A percentile compares a stretch with the other conserved stretches of the same genome.
Evolutionary conservation across 2,113 vertebrate species (phyloP).

Genomic region (Probosciger aterrimus): DNA sequence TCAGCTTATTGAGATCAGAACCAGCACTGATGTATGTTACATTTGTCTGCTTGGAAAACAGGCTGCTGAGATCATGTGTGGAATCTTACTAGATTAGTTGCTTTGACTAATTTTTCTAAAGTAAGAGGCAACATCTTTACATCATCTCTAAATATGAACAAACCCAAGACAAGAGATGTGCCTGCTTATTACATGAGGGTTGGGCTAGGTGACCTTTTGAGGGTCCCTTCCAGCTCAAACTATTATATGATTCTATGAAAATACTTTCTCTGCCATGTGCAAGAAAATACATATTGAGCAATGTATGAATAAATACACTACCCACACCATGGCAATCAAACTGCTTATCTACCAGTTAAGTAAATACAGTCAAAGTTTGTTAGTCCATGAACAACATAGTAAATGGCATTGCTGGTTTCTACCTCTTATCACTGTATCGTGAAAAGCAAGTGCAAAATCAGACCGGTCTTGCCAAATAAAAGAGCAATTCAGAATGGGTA

Average conservation of each 20-base stretch:
- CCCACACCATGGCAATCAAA: background rate
- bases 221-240: background rate
- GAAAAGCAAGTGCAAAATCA: background rate
- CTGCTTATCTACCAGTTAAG: background rate
- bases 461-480: background rate
- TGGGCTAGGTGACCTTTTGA: background rate
- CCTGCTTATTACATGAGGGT: background rate
- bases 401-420: background rate
- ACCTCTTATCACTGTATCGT: background rate
- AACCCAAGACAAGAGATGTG: background rate
- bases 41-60: background rate
- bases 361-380: background rate
- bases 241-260: background rate
- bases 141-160: background rate
- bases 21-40: background rate
- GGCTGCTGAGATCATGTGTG: background rate
- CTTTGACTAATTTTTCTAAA: background rate
- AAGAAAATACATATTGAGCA: background rate
- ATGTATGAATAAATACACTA: background rate
- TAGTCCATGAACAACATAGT: background rate
- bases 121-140: background rate
- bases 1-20: background rate
- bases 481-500: background rate
- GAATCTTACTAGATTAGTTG: background rate
- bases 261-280: background rate